Percentiles rank a stretch among this genome's conserved stretches.
Evolutionary conservation across 2,888 invertebrate species (phyloP).

Genomic region (Parnassius glacialis): DNA sequence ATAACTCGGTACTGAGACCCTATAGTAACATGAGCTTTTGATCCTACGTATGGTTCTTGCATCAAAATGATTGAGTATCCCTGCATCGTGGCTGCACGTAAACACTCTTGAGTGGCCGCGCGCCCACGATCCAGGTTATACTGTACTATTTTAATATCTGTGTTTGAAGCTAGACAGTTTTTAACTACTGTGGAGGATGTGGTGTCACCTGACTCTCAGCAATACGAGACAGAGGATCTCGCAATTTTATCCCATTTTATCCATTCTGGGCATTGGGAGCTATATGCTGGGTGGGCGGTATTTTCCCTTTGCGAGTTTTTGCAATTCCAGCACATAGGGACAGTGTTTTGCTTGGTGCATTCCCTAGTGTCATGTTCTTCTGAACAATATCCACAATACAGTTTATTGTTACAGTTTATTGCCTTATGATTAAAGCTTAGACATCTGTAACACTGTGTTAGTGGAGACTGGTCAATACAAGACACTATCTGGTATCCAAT

Average conservation of each 20-base stretch:
- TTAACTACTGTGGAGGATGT: no score
- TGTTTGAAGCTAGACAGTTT: no score
- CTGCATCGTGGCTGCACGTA: neutral
- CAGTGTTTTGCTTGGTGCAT: no score
- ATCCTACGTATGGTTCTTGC: neutral
- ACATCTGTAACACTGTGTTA: neutral
- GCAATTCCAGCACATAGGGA: no score
- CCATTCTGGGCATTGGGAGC: neutral
- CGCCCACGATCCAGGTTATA: neutral
- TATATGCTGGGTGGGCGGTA: no score
- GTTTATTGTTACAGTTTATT: no score
- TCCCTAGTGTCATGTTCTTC: no score
- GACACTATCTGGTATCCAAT: neutral
- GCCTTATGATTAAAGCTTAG: neutral
- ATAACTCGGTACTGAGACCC: neutral
- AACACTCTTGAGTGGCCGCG: neutral
- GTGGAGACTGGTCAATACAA: neutral
- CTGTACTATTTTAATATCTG: no score
- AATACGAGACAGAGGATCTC: neutral
- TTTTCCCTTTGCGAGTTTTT: no score
- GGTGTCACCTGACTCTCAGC: neutral
- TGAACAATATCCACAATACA: no score
- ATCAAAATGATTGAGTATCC: neutral
- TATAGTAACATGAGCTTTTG: neutral
- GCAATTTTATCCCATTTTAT: no score